phyloP scores from a whole-genome alignment of 2,888 invertebrate species.

The Hoplodrina blanda region DNA sequence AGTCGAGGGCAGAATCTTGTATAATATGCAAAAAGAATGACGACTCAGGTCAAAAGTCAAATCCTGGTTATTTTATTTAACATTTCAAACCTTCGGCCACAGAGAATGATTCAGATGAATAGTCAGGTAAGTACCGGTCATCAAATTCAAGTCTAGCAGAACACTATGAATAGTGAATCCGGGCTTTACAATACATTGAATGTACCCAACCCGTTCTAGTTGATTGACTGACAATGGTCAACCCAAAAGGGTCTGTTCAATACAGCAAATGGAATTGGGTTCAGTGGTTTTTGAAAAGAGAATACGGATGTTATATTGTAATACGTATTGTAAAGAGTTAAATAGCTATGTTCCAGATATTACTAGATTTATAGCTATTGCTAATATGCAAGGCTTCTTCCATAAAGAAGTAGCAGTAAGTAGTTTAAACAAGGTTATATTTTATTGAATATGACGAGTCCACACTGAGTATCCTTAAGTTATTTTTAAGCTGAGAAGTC shows the following conservation, averaged over 20 bases:
- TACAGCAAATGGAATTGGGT: conserved; percentile 4
- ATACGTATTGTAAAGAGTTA: neutral
- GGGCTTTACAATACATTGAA: conserved; percentile 27
- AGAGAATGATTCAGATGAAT: conserved; percentile 11
- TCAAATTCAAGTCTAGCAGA: conserved; percentile 1
- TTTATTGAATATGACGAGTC: neutral
- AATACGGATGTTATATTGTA: neutral
- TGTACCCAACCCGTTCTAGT: conserved; percentile 34
- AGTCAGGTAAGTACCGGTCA: conserved; percentile 9
- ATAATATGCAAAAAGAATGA: neutral
- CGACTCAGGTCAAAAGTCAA: conserved; percentile 7
- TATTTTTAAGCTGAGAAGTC: neutral
- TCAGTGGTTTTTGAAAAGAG: conserved; percentile 5
- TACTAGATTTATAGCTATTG: neutral
- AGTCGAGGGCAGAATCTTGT: too few relatives aligned
- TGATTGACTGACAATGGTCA: conserved; percentile 35
- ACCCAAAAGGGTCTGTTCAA: conserved; percentile 6
- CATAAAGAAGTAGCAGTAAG: too few relatives aligned
- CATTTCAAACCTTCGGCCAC: neutral
- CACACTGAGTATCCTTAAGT: conserved; percentile 10
- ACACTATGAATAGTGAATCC: conserved; percentile 14
- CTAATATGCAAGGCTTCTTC: neutral
- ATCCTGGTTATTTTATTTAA: conserved; percentile 9
- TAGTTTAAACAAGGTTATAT: too few relatives aligned
- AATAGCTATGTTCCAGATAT: conserved; percentile 1